These are phyloP conservation scores for Coecobrya sp. DNA, from an alignment of 2,888 invertebrate genomes.

Conservation along the genomic window DNA sequence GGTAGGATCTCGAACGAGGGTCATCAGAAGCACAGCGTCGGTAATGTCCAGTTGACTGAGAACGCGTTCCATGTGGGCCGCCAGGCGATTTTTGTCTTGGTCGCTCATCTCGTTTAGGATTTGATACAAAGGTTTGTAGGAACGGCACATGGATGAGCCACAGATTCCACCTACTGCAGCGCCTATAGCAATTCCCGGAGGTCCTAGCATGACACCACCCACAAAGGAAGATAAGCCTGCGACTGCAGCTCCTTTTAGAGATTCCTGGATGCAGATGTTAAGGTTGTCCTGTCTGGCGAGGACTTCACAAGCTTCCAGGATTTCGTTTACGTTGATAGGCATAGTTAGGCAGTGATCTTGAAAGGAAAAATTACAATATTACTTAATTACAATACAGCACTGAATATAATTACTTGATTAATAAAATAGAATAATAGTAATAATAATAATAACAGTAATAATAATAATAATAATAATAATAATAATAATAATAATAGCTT, in stretches of 20 bases:
- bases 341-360: background rate
- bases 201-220: conserved; percentile 82
- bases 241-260: conserved; percentile 82
- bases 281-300: conserved; percentile 82
- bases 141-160: conserved; percentile 72
- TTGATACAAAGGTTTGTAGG: conserved; percentile 81
- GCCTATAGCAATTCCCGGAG: conserved; percentile 83
- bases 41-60: conserved; percentile 82
- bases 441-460: no score
- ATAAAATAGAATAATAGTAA: no score
- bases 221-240: conserved; percentile 82
- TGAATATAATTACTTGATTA: no score
- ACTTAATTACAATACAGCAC: no score
- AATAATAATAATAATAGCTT: no score
- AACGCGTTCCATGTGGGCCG: conserved; percentile 78
- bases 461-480: no score
- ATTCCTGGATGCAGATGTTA: conserved; percentile 83
- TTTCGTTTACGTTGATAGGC: conserved; percentile 75
- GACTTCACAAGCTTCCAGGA: conserved; percentile 81
- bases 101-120: conserved; percentile 78
- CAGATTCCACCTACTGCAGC: conserved; percentile 81
- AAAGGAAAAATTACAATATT: no score
- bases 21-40: conserved; percentile 81
- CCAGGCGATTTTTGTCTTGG: conserved; percentile 78
- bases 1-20: conserved; percentile 74